phyloP scores from a whole-genome alignment of 1,140 invertebrate species.

The Microvelia longipes region DNA sequence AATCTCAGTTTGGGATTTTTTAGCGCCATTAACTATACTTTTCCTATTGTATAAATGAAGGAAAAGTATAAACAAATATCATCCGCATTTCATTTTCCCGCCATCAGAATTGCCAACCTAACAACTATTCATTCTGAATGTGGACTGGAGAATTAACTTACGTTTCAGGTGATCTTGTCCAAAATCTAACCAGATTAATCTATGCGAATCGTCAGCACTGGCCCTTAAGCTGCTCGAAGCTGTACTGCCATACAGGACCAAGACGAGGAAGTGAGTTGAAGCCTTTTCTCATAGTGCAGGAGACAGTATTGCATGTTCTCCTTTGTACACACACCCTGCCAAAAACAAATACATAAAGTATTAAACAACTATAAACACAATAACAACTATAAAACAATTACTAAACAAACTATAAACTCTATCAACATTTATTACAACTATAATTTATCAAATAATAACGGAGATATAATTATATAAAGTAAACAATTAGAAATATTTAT shows the following conservation, averaged over 20 bases:
- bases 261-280: constrained; percentile 49
- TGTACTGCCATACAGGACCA: constrained; percentile 67
- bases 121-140: background rate
- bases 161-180: constrained; percentile 77
- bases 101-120: background rate
- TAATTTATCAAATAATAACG: too few species aligned
- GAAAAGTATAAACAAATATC: background rate
- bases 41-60: background rate
- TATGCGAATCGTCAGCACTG: constrained; percentile 83
- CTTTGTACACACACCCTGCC: constrained; percentile 67
- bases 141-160: constrained; percentile 38
- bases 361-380: too few species aligned
- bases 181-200: constrained; percentile 87
- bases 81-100: background rate
- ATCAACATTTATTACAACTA: too few species aligned
- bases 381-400: too few species aligned
- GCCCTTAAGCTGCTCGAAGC: constrained; percentile 82
- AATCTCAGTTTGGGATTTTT: too few species aligned
- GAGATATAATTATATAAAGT: too few species aligned
- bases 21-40: too few species aligned
- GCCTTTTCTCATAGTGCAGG: constrained; percentile 80
- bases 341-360: too few species aligned
- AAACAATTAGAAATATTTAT: too few species aligned
- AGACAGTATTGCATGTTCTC: constrained; percentile 62
- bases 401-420: too few species aligned